Evolutionary conservation across 2,888 invertebrate genomes (phyloP).

Genomic region (Unio pictorum): DNA sequence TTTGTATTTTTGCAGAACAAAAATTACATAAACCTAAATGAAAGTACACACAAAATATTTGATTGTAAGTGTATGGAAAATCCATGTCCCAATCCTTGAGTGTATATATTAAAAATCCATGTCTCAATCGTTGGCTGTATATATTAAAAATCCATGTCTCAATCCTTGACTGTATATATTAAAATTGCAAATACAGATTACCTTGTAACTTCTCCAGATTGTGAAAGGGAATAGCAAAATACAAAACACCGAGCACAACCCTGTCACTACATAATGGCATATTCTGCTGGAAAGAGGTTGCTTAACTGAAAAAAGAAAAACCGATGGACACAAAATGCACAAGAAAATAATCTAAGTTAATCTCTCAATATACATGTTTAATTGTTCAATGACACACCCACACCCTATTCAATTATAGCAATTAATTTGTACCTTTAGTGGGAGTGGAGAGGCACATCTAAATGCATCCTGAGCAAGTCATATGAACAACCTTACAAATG

Average conservation of each 20-base stretch:
- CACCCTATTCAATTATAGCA: no score
- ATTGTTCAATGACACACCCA: no score
- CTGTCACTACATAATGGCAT: constrained; percentile 37
- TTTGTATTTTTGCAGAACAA: no score
- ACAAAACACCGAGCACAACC: constrained; percentile 43
- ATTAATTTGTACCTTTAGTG: no score
- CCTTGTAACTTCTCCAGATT: constrained; percentile 61
- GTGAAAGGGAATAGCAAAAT: constrained; percentile 60
- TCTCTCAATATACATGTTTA: no score
- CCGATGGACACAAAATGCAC: no score
- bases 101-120: not conserved
- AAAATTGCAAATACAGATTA: constrained; percentile 16
- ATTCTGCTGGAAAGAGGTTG: constrained; percentile 31
- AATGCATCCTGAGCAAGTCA: no score
- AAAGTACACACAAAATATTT: no score
- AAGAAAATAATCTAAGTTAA: no score
- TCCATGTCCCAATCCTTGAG: not conserved
- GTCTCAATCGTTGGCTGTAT: not conserved
- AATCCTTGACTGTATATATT: not conserved
- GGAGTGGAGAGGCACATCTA: no score
- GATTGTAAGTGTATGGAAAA: not conserved
- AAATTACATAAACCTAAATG: no score
- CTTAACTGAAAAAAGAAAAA: constrained; percentile 34
- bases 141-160: not conserved
- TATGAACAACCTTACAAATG: no score